These are phyloP conservation scores for Pseudolaguvia tuberculata DNA, from an alignment of 2,113 vertebrate species.

Conservation along the genomic window DNA sequence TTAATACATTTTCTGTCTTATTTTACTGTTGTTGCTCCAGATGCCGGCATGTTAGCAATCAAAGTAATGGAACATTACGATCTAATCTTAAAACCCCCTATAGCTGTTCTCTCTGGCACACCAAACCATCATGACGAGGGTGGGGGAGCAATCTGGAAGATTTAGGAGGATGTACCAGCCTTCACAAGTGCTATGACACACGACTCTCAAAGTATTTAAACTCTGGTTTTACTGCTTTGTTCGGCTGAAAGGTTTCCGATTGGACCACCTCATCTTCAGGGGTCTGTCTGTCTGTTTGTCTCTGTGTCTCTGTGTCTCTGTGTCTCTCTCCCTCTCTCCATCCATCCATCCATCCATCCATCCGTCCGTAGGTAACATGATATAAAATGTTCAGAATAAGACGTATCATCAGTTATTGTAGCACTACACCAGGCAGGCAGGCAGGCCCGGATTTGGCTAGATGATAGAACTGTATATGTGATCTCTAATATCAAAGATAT, in stretches of 20 bases:
- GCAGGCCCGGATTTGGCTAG: not conserved
- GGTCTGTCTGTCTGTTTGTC: too few species aligned
- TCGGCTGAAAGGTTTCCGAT: constrained; percentile 48
- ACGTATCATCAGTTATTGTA: not conserved
- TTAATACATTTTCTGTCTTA: constrained; percentile 56
- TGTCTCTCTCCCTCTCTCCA: constrained; percentile 30
- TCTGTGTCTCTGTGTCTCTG: too few species aligned
- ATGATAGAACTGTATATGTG: not conserved
- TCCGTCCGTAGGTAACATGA: constrained; percentile 49
- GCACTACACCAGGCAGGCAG: too few species aligned
- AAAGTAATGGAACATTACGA: constrained; percentile 67
- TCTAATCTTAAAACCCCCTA: constrained; percentile 58
- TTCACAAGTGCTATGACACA: constrained; percentile 38
- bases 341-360: constrained; percentile 46
- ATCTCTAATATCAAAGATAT: constrained; percentile 7
- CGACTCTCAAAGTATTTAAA: constrained; percentile 44
- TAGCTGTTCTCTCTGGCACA: constrained; percentile 40
- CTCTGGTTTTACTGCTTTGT: constrained; percentile 41
- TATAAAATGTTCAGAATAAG: constrained; percentile 40
- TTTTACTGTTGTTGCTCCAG: constrained; percentile 59
- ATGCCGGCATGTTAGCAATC: constrained; percentile 63
- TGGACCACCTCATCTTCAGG: constrained; percentile 35
- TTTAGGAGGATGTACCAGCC: constrained; percentile 38
- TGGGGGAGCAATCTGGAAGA: constrained; percentile 43
- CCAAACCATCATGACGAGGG: constrained; percentile 22